These are phyloP conservation scores for Vultur gryphus DNA, from an alignment of 2,797 vertebrate species.

Conservation along the genomic window DNA sequence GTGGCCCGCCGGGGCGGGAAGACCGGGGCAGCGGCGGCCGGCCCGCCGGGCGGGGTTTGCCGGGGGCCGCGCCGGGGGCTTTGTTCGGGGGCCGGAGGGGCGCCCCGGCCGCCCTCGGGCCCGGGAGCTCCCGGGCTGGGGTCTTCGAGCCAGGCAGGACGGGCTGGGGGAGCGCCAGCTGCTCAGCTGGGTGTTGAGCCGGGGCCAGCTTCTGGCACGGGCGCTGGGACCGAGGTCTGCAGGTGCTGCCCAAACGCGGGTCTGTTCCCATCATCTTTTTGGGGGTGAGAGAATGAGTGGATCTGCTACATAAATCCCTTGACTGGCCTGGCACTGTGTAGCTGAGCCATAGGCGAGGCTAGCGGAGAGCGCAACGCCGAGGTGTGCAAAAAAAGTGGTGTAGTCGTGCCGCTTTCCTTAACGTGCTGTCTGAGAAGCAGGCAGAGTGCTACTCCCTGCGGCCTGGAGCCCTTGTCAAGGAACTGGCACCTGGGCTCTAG, in stretches of 20 bases:
- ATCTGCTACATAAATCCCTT: rapidly evolving
- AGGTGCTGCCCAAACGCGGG: neutral
- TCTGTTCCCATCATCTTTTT: neutral
- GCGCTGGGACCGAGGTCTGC: neutral
- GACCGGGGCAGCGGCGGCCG: neutral
- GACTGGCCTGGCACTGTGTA: neutral
- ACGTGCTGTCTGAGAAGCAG: rapidly evolving
- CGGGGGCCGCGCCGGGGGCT: neutral
- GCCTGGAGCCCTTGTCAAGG: neutral
- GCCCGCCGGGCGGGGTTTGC: neutral
- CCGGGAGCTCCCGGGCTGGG: neutral
- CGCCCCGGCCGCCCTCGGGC: no score
- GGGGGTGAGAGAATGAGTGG: rapidly evolving
- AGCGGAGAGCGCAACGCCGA: rapidly evolving
- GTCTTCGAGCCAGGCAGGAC: neutral
- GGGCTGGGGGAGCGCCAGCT: neutral
- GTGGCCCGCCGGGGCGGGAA: neutral
- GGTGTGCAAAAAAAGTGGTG: rapidly evolving
- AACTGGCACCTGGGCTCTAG: neutral
- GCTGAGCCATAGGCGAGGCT: neutral
- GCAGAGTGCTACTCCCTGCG: rapidly evolving
- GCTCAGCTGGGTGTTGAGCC: neutral
- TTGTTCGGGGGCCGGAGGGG: neutral
- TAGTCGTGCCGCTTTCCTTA: rapidly evolving
- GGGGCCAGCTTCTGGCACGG: neutral